Base-by-base conservation (phyloP, 2,797 vertebrate genomes). In the Smutsia temminckii region DNA sequence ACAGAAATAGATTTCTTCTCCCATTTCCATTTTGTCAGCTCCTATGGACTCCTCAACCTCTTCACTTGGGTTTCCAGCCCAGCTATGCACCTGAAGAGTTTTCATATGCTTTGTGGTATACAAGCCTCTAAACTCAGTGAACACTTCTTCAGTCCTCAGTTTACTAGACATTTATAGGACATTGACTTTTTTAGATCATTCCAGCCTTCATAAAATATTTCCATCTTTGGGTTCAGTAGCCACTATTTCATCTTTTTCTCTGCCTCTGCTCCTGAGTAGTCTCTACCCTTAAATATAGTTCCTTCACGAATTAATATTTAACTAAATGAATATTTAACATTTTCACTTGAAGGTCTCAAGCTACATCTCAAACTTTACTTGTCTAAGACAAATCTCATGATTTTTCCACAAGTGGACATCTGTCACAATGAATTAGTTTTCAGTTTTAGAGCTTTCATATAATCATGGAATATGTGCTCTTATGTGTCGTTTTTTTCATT, bases 291-390 rank as follows among this genome's bases (percentile, higher is more conserved):
- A 69, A 81, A 61, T 57, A 3, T 57, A 55, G 3, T 84, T 90
- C 21, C n/a, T 92, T 94, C n/a, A 74, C 66, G 88, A 78, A 83
- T 87, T 42, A 94, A 74, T 79, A 80, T 84, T 86, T 85, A 53
- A 72, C 2, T 53, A 51, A 42, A 5, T 69, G n/a, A 68, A 72
- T 91, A 81, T 83, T 93, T 64, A n/a, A 85, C 2, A 32, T 37
- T 61, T 74, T 72, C 32, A 32, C 32, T 68, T 40, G 29, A 4
- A 55, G 8, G 6, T 46, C 34, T 78, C 63, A 91, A 81, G 49
- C 81, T 51, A 37, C 5, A 49, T 74, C 34, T 37, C 64, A 72
- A 81, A 64, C 14, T 49, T 34, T 57, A 42, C 18, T 68, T 69
- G 2, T 49, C 8, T 69, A 46, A 85, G 21, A 49, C 25, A 91